These are phyloP conservation scores for Tangachromis dhanisi DNA, from an alignment of 2,113 vertebrate species.

Conservation along the genomic window DNA sequence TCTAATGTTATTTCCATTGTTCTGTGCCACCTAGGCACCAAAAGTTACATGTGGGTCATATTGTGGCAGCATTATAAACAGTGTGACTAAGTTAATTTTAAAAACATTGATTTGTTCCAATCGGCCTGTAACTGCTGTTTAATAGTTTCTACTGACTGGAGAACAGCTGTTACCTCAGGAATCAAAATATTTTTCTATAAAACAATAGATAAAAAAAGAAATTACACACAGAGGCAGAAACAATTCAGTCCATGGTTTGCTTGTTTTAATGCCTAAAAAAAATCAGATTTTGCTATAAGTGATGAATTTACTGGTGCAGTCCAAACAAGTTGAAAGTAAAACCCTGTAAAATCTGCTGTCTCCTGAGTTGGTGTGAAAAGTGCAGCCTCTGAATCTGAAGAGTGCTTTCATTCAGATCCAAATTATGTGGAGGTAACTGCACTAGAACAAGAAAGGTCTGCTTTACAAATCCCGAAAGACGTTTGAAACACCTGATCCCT, in stretches of 20 bases:
- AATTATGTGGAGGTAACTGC: neutral
- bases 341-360: fast-evolving
- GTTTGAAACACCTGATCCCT: neutral
- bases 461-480: neutral
- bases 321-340: neutral
- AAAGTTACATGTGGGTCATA: neutral
- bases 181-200: neutral
- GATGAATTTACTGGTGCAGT: neutral
- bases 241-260: neutral
- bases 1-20: neutral
- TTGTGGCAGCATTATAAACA: fast-evolving
- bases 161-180: neutral
- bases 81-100: fast-evolving
- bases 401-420: neutral
- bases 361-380: neutral
- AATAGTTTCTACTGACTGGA: fast-evolving
- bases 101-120: neutral
- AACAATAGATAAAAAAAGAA: neutral
- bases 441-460: neutral
- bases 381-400: neutral
- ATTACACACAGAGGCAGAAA: neutral
- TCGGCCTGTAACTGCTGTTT: fast-evolving
- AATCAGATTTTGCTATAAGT: fast-evolving
- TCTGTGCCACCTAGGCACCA: neutral
- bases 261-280: neutral